Percentiles rank a stretch among this genome's conserved stretches.
Evolutionary conservation across 1,140 invertebrate genomes (phyloP).

Genomic region (Daktulosphaira vitifoliae): DNA sequence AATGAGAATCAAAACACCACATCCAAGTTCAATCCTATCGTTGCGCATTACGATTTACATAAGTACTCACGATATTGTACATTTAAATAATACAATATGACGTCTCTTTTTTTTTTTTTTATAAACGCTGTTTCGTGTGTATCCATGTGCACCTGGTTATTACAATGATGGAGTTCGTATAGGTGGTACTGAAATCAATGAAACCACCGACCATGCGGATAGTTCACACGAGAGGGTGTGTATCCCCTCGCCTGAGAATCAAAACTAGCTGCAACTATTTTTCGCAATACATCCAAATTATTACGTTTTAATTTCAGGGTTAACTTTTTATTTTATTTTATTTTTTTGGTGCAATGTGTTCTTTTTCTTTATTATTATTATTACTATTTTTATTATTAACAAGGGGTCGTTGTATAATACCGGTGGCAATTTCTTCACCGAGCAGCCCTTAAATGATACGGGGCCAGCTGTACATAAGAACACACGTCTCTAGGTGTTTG

Average conservation of each 20-base stretch:
- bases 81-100: neutral
- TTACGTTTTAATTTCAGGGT: neutral
- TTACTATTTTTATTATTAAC: neutral
- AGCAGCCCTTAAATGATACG: conserved; percentile 16
- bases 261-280: neutral
- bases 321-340: neutral
- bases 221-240: neutral
- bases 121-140: too few relatives aligned
- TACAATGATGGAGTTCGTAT: too few relatives aligned
- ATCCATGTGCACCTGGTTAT: too few relatives aligned
- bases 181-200: neutral
- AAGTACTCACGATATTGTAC: neutral
- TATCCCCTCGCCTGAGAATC: neutral
- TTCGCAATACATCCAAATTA: conserved; percentile 13
- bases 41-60: conserved; percentile 8
- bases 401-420: conserved; percentile 7
- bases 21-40: neutral
- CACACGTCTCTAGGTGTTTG: neutral
- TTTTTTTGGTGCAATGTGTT: too few relatives aligned
- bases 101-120: too few relatives aligned
- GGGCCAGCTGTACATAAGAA: neutral
- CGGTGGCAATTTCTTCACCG: conserved; percentile 27
- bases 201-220: conserved; percentile 16
- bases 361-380: too few relatives aligned
- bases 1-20: conserved; percentile 4